Percentiles rank a stretch among this genome's conserved stretches.
Evolutionary conservation across 2,888 invertebrate species (phyloP).

Genomic region (Catocala nupta): DNA sequence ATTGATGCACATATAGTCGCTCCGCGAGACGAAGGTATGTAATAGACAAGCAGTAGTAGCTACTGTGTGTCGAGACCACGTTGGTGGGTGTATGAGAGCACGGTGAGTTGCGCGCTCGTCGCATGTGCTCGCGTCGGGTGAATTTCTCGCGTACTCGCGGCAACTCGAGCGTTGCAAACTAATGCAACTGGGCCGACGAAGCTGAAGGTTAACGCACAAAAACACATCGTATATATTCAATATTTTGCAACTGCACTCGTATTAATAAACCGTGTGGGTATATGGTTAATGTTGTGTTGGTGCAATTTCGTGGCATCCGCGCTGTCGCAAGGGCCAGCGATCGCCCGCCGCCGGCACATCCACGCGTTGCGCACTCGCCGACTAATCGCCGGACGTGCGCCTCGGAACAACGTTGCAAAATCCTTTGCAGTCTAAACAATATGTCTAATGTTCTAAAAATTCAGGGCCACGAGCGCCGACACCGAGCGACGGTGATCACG

Average conservation of each 20-base stretch:
- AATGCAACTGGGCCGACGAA: conserved; percentile 81
- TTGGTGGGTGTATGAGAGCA: conserved; percentile 7
- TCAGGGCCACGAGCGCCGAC: conserved; percentile 36
- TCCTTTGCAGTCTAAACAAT: conserved; percentile 55
- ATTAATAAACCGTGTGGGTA: conserved; percentile 79
- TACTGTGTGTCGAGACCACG: too few species aligned
- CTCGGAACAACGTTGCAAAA: conserved; percentile 79
- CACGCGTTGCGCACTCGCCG: conserved; percentile 78
- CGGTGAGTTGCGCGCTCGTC: conserved; percentile 12
- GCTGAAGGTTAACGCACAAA: conserved; percentile 83
- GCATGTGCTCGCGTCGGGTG: conserved; percentile 43
- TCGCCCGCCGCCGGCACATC: conserved; percentile 72
- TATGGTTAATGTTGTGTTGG: conserved; percentile 71
- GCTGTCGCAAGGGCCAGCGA: conserved; percentile 80
- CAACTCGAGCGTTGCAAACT: conserved; percentile 81
- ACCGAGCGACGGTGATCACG: too few species aligned
- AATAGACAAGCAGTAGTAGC: too few species aligned
- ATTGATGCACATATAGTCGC: neutral
- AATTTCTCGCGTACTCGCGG: conserved; percentile 77
- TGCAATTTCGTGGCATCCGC: conserved; percentile 84
- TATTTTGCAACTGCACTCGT: conserved; percentile 83
- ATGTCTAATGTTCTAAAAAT: conserved; percentile 59
- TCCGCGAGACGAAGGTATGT: neutral
- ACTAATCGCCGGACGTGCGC: conserved; percentile 83
- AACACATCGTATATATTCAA: conserved; percentile 76